phyloP scores from a whole-genome alignment of 2,888 invertebrate species.

The Calameuta pallipes region DNA sequence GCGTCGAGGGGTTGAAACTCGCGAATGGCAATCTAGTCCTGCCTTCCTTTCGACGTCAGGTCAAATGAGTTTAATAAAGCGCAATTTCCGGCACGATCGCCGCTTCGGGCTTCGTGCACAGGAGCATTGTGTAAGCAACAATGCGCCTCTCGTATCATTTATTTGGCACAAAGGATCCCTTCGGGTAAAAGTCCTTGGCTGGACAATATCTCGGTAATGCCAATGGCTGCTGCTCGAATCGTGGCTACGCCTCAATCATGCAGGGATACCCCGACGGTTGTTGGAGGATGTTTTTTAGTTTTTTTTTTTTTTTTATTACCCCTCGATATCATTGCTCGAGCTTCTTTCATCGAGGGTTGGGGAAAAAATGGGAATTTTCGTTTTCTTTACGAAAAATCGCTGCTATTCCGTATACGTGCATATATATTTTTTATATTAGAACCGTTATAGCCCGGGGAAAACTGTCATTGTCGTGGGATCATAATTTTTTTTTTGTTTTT shows the following conservation, averaged over 20 bases:
- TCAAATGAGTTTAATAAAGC: conserved; percentile 35
- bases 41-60: conserved; percentile 1
- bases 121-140: conserved; percentile 28
- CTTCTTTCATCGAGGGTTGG: too few species aligned
- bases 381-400: too few species aligned
- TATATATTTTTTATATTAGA: too few species aligned
- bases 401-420: too few species aligned
- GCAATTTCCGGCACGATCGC: conserved; percentile 33
- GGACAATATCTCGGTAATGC: conserved; percentile 20
- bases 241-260: conserved; percentile 11
- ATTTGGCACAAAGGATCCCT: conserved; percentile 23
- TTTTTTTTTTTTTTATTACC: not conserved
- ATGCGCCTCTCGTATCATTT: conserved; percentile 28
- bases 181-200: conserved; percentile 8
- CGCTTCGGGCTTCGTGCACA: conserved; percentile 18
- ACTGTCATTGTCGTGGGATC: too few species aligned
- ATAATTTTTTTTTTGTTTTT: too few species aligned
- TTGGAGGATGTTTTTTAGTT: not conserved
- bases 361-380: too few species aligned
- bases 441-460: too few species aligned
- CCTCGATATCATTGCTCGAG: not conserved
- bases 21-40: too few species aligned
- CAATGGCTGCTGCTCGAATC: conserved; percentile 23
- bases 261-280: conserved; percentile 1
- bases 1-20: too few species aligned